These are phyloP conservation scores for Montipora cactus DNA, from an alignment of 64 coral and sea anemone species.

Conservation along the genomic window DNA sequence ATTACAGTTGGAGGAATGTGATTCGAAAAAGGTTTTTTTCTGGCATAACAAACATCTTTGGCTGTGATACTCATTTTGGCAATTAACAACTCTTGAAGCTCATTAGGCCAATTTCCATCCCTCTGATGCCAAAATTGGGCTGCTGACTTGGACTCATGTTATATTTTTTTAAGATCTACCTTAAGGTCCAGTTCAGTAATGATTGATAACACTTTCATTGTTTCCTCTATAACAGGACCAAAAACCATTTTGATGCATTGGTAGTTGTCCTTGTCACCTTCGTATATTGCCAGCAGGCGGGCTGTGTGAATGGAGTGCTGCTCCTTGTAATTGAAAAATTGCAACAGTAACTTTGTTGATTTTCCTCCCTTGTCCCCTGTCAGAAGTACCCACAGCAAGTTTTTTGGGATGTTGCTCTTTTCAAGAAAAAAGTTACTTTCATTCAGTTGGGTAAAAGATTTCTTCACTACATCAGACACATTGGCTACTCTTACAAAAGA, in stretches of 20 bases:
- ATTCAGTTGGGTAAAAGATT: background rate
- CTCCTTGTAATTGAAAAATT: slow-evolving; percentile 38
- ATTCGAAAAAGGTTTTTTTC: background rate
- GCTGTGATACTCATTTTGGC: background rate
- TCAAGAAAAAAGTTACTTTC: background rate
- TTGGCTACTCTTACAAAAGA: slow-evolving; percentile 20
- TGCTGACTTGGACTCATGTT: background rate
- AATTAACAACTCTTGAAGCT: background rate
- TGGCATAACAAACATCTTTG: background rate
- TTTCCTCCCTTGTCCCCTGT: slow-evolving; percentile 59
- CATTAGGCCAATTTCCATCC: slow-evolving; percentile 24
- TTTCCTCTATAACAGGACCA: slow-evolving; percentile 40
- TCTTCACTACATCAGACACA: slow-evolving; percentile 4
- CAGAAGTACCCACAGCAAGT: slow-evolving; percentile 4
- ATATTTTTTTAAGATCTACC: slow-evolving; percentile 6
- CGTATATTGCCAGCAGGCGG: slow-evolving; percentile 34
- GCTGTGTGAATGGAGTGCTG: slow-evolving; percentile 47
- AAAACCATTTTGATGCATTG: slow-evolving; percentile 50
- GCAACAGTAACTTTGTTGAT: slow-evolving; percentile 58
- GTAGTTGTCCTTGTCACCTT: slow-evolving; percentile 57
- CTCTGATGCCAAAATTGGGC: background rate
- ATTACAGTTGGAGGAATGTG: background rate
- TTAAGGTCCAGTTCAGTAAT: slow-evolving; percentile 20
- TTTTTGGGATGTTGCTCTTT: slow-evolving; percentile 25
- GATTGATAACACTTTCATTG: background rate